Conservation (phyloP, 2,888 invertebrate genomes). For the Eristalis pertinax region DNA sequence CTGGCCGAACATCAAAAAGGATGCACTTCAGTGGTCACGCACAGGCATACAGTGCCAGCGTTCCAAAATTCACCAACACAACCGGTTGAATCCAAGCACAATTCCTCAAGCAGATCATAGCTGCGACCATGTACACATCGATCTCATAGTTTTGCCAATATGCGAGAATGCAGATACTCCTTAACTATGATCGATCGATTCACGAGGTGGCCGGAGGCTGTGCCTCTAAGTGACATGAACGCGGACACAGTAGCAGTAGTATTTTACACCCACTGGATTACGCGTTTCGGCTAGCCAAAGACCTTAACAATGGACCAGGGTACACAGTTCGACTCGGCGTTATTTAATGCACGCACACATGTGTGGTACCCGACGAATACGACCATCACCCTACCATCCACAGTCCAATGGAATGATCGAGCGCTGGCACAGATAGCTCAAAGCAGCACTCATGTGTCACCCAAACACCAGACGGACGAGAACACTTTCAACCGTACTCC, state of each 20-base stretch:
- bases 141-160: too few species aligned
- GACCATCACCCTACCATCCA: background rate
- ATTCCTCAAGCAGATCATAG: slow-evolving; percentile 40
- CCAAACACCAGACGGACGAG: too few species aligned
- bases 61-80: slow-evolving; percentile 75
- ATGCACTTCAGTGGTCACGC: slow-evolving; percentile 74
- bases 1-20: slow-evolving; percentile 74
- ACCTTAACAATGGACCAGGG: too few species aligned
- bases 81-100: slow-evolving; percentile 37
- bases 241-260: background rate
- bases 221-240: too few species aligned
- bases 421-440: background rate
- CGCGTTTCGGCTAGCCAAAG: too few species aligned
- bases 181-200: too few species aligned
- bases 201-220: too few species aligned
- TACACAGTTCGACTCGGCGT: too few species aligned
- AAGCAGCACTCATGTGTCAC: too few species aligned
- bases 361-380: background rate
- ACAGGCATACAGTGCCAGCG: slow-evolving; percentile 76
- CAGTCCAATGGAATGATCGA: background rate
- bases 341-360: background rate
- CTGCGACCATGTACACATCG: background rate
- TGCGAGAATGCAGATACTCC: too few species aligned
- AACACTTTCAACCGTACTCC: too few species aligned
- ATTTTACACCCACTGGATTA: background rate